Evolutionary conservation across 2,888 invertebrate genomes (phyloP).

Genomic region (Fabriciana adippe): DNA sequence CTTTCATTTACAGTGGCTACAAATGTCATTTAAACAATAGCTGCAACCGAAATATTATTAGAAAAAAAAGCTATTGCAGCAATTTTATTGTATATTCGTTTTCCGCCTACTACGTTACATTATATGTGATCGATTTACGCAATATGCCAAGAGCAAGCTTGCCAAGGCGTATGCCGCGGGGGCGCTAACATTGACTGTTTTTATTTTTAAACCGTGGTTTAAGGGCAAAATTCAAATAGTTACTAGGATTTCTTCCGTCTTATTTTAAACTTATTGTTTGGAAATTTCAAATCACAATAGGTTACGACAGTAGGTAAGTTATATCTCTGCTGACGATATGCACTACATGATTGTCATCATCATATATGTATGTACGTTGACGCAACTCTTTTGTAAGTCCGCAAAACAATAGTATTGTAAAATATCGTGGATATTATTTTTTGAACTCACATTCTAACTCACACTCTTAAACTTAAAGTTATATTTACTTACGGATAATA

Average conservation of each 20-base stretch:
- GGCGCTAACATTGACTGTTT: slow-evolving; percentile 45
- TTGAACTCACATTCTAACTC: background rate
- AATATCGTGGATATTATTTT: slow-evolving; percentile 14
- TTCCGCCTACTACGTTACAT: slow-evolving; percentile 33
- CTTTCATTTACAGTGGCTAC: too few species aligned
- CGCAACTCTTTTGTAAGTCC: slow-evolving; percentile 23
- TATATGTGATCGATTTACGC: slow-evolving; percentile 47
- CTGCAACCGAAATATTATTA: slow-evolving; percentile 26
- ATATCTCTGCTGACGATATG: slow-evolving; percentile 1
- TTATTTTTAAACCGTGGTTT: slow-evolving; percentile 38
- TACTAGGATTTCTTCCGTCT: background rate
- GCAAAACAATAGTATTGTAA: slow-evolving; percentile 30
- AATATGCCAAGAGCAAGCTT: slow-evolving; percentile 55
- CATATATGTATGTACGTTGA: too few species aligned
- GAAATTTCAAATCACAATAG: slow-evolving; percentile 3
- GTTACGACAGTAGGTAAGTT: background rate
- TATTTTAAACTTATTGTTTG: background rate
- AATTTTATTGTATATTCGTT: slow-evolving; percentile 35
- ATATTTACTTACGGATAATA: background rate
- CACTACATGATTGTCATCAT: slow-evolving; percentile 4
- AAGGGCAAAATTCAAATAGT: background rate
- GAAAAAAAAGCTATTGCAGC: slow-evolving; percentile 29
- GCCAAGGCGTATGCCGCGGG: slow-evolving; percentile 57
- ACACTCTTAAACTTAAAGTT: background rate
- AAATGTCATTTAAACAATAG: slow-evolving; percentile 4